Conservation (phyloP, 1,140 invertebrate species). For the Nasonia longicornis region DNA sequence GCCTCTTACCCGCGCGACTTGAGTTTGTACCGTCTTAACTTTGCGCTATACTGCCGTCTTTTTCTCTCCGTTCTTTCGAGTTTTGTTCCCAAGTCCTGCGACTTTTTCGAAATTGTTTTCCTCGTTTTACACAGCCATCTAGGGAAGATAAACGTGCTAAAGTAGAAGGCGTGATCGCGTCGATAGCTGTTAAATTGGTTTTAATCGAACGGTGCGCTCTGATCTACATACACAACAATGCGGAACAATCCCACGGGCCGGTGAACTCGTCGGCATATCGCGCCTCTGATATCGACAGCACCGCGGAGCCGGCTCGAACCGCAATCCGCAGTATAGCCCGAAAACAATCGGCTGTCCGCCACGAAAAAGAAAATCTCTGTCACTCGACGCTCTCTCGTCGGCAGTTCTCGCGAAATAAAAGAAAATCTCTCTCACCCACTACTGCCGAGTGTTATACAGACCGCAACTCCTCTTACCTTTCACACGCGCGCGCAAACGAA, state of each 20-base stretch:
- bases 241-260: neutral
- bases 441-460: too few relatives aligned
- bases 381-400: neutral
- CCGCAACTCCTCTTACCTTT: neutral
- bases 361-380: neutral
- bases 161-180: neutral
- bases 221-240: neutral
- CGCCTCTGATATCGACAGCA: neutral
- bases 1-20: neutral
- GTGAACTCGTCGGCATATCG: too few relatives aligned
- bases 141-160: neutral
- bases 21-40: neutral
- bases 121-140: neutral
- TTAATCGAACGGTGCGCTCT: too few relatives aligned
- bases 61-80: neutral
- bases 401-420: neutral
- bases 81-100: neutral
- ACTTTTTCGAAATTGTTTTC: constrained; percentile 27
- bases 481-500: neutral
- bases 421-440: neutral
- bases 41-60: neutral
- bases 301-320: too few relatives aligned
- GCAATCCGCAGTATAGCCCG: neutral
- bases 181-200: too few relatives aligned
- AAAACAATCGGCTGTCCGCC: neutral